These are phyloP conservation scores for Copidosoma aretas DNA, from an alignment of 2,888 invertebrate species.

Conservation along the genomic window DNA sequence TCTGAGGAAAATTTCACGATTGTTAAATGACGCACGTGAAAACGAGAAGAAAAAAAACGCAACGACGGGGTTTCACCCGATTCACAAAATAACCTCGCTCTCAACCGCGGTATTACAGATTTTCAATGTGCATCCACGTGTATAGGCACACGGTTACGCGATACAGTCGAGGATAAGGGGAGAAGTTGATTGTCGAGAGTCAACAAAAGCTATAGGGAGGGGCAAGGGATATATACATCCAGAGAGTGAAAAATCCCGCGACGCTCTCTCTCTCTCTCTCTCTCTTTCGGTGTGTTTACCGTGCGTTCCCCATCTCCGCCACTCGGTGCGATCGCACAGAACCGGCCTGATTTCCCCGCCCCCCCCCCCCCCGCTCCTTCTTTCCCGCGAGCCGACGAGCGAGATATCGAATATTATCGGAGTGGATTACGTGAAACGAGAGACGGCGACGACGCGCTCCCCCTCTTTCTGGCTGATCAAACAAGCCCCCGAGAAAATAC, in stretches of 20 bases:
- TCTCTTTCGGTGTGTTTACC: slow-evolving; percentile 22
- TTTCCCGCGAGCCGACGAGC: not conserved
- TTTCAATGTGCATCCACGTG: too few relatives aligned
- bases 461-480: slow-evolving; percentile 22
- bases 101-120: too few relatives aligned
- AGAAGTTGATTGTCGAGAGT: not conserved
- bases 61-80: too few relatives aligned
- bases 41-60: too few relatives aligned
- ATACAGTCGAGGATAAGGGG: slow-evolving; percentile 8
- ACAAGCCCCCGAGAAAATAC: slow-evolving; percentile 29
- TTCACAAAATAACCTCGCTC: too few relatives aligned
- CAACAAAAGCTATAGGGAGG: not conserved
- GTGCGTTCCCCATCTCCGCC: not conserved
- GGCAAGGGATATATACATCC: too few relatives aligned
- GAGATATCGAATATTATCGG: slow-evolving; percentile 28
- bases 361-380: not conserved
- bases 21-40: too few relatives aligned
- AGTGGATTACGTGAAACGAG: slow-evolving; percentile 40
- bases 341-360: slow-evolving; percentile 32
- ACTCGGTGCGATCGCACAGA: slow-evolving; percentile 4
- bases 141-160: not conserved
- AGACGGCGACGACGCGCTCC: slow-evolving; percentile 12
- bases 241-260: slow-evolving; percentile 31
- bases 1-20: too few relatives aligned
- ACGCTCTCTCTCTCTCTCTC: slow-evolving; percentile 1